Evolutionary conservation across 2,888 invertebrate species (phyloP).

Genomic region (Acleris sparsana): DNA sequence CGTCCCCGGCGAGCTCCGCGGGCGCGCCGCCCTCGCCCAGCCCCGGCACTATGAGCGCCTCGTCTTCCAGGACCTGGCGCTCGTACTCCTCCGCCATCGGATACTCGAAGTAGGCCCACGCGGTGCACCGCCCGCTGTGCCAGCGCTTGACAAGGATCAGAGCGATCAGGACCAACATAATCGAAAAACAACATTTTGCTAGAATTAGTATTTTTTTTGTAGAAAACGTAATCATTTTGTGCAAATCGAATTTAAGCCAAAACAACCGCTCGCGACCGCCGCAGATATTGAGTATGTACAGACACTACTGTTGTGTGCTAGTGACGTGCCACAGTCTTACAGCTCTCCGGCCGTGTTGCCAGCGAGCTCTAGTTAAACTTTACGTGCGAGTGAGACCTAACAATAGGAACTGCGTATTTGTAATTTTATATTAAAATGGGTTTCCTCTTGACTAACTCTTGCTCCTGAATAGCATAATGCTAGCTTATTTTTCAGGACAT

Average conservation of each 20-base stretch:
- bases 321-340: too few species aligned
- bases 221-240: constrained; percentile 67
- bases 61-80: constrained; percentile 83
- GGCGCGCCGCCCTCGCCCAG: constrained; percentile 89
- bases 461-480: too few species aligned
- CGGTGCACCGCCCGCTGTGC: constrained; percentile 67
- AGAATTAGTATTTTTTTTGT: constrained; percentile 70
- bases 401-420: too few species aligned
- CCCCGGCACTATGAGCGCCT: constrained; percentile 85
- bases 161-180: constrained; percentile 63
- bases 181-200: constrained; percentile 58
- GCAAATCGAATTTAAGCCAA: constrained; percentile 33
- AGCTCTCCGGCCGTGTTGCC: too few species aligned
- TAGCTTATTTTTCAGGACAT: too few species aligned
- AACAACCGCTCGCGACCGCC: constrained; percentile 48
- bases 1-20: constrained; percentile 86
- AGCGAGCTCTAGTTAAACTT: too few species aligned
- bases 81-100: constrained; percentile 66
- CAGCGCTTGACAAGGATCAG: constrained; percentile 69
- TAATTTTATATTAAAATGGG: too few species aligned
- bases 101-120: constrained; percentile 53
- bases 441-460: too few species aligned
- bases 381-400: too few species aligned
- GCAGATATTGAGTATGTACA: too few species aligned
- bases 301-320: too few species aligned